Evolutionary conservation across 2,113 vertebrate genomes (phyloP).

Genomic region (Pseudonaja textilis): DNA sequence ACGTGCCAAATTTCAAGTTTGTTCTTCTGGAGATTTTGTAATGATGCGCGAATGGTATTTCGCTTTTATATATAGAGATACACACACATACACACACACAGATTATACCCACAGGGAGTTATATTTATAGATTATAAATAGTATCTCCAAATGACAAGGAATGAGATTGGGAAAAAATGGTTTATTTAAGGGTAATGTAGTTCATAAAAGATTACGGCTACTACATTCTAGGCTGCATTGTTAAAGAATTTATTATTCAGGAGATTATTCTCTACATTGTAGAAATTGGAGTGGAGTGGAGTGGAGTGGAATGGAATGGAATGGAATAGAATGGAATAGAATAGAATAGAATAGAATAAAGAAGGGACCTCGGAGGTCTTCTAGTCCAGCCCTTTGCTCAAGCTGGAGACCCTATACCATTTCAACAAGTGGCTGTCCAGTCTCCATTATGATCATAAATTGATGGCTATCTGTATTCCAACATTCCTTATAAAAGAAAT

Average conservation of each 20-base stretch:
- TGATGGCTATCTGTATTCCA: neutral
- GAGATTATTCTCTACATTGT: neutral
- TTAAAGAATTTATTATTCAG: neutral
- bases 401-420: no score
- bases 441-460: neutral
- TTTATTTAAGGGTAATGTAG: neutral
- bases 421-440: no score
- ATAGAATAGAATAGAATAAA: no score
- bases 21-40: no score
- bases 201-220: neutral
- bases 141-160: neutral
- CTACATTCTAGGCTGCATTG: neutral
- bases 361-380: no score
- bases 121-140: neutral
- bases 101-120: neutral
- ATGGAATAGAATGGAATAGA: no score
- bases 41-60: no score
- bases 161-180: neutral
- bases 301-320: no score
- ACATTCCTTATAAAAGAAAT: neutral
- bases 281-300: neutral
- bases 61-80: no score
- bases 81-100: neutral
- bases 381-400: no score
- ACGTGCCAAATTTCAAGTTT: no score